Conservation (phyloP, 2,113 vertebrate species). For the Oostethus manadensis region DNA sequence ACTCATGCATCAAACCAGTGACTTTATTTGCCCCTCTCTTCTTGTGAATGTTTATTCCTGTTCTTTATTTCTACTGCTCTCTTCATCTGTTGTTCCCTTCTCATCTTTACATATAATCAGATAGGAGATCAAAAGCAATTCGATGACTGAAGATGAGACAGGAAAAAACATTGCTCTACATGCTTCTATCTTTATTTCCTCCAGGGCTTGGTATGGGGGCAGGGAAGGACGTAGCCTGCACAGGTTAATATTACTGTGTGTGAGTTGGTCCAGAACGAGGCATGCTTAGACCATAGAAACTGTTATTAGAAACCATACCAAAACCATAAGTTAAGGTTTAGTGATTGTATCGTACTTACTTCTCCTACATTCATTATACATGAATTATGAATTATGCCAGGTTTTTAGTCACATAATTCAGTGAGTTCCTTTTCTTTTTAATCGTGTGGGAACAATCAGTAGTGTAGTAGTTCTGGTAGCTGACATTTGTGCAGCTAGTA, state of each 20-base stretch:
- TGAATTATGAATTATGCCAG: no score
- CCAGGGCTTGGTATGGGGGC: constrained; percentile 21
- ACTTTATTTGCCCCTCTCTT: constrained; percentile 1
- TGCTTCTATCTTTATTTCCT: constrained; percentile 31
- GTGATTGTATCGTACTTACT: no score
- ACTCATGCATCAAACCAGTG: neutral
- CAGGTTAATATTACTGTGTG: constrained; percentile 9
- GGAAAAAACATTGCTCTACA: constrained; percentile 28
- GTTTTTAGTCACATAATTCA: no score
- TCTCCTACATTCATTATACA: no score
- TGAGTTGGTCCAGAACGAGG: constrained; percentile 6
- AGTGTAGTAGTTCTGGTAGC: no score
- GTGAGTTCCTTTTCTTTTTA: no score
- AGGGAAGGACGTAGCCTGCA: constrained; percentile 28
- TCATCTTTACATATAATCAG: constrained; percentile 26
- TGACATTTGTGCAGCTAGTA: no score
- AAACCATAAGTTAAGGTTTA: no score
- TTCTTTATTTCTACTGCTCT: constrained; percentile 8
- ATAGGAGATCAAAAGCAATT: constrained; percentile 18
- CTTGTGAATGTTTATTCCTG: constrained; percentile 14
- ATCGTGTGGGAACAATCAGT: no score
- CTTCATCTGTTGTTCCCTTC: constrained; percentile 3
- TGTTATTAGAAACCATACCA: no score
- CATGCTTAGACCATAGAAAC: constrained; percentile 12
- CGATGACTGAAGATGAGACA: constrained; percentile 32